Base-by-base conservation (phyloP, 2,113 vertebrate genomes). In the Albula glossodonta region DNA sequence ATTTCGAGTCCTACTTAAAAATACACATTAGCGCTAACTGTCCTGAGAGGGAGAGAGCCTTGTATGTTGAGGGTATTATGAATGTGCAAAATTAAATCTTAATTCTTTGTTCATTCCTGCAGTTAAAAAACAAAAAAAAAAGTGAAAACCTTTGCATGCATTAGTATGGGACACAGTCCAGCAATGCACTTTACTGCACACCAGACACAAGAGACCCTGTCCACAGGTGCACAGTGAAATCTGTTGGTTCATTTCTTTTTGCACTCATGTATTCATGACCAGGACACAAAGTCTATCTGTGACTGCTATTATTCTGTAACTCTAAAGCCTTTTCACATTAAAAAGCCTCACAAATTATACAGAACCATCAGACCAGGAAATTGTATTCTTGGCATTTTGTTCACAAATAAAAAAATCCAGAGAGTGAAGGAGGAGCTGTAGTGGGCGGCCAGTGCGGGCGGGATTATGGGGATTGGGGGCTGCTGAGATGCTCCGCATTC, bases 351-450 rank as follows among this genome's bases (percentile, higher is more conserved):
- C 85, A 91, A 88, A 91, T 85, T 84, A 88, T 88, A 52, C 31
- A 51, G 78, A 86, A 85, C 89, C 82, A 87, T 17, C 86, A 84
- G 92, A 92, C 91, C 88, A 91, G 80, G 51, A 92, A 91, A 93
- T 91, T 93, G 90, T 80, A 87, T 92, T 87, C 87, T 90, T 91
- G 89, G 92, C 89, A 87, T 93, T 91, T 86, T 85, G 81, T 60
- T 12, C 49, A 56, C 51, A 50, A 49, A n/a, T 4, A 11, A 66
- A 31, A 70, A 49, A 66, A 53, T 79, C 31, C 8, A 56, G 50
- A 13, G 41, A 48, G 53, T 57, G 78, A 50, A 81, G 88, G 90
- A 88, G 60, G 87, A 91, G 87, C 89, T 90, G 77, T 1, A n/a
- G 82, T 15, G 56, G 80, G 56, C n/a, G 52, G 50, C 8, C 17